Evolutionary conservation across 2,113 vertebrate species (phyloP).

Genomic region (Apeltes quadracus): DNA sequence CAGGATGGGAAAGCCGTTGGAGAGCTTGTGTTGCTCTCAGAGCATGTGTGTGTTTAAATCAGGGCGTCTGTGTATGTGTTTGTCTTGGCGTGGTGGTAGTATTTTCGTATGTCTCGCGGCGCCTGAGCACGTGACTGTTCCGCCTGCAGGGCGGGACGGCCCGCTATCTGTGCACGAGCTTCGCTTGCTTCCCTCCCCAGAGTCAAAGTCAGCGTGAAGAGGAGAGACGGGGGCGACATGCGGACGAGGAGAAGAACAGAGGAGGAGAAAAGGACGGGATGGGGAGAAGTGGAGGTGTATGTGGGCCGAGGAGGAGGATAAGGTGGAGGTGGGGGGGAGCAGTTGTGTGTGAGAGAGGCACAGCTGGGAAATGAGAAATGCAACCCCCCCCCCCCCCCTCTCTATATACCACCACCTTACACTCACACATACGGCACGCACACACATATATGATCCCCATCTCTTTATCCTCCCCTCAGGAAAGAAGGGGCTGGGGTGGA

Average conservation of each 20-base stretch:
- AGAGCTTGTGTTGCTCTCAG: slow-evolving; percentile 16
- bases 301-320: slow-evolving; percentile 7
- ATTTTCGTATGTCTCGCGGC: slow-evolving; percentile 43
- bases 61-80: slow-evolving; percentile 48
- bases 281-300: slow-evolving; percentile 31
- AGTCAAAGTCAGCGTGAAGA: slow-evolving; percentile 55
- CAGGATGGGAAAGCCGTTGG: neutral
- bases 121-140: slow-evolving; percentile 54
- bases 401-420: slow-evolving; percentile 63
- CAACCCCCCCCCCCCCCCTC: slow-evolving; percentile 60
- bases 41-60: slow-evolving; percentile 35
- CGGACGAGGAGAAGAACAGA: slow-evolving; percentile 36
- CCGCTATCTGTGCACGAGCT: slow-evolving; percentile 28
- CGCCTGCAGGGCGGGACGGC: slow-evolving; percentile 30
- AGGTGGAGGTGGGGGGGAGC: slow-evolving; percentile 17
- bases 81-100: slow-evolving; percentile 46
- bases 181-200: slow-evolving; percentile 59
- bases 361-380: slow-evolving; percentile 83
- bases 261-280: slow-evolving; percentile 39
- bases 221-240: slow-evolving; percentile 39
- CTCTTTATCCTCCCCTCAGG: slow-evolving; percentile 84
- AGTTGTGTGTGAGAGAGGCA: slow-evolving; percentile 77
- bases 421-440: slow-evolving; percentile 56
- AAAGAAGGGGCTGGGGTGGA: slow-evolving; percentile 71
- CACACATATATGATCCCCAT: slow-evolving; percentile 69